Percentiles rank a stretch among this genome's conserved stretches.
These are phyloP conservation scores for Amblyornis subalaris DNA, from an alignment of 2,113 vertebrate species.

Conservation along the genomic window DNA sequence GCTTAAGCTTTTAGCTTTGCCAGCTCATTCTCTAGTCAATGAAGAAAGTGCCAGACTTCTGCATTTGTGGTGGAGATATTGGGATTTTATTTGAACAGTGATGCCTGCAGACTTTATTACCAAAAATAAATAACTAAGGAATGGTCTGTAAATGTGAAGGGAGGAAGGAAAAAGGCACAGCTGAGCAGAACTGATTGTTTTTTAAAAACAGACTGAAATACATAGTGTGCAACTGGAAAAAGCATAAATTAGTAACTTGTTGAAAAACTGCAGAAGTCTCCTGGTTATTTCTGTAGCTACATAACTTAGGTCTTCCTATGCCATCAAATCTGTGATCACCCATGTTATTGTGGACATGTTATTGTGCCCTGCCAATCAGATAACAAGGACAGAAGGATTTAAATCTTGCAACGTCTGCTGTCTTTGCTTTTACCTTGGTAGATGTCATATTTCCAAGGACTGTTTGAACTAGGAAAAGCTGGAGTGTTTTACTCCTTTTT, in stretches of 20 bases:
- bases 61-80: constrained; percentile 27
- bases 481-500: not conserved
- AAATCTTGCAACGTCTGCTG: not conserved
- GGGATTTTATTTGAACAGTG: constrained; percentile 46
- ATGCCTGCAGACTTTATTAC: constrained; percentile 37
- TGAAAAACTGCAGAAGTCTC: constrained; percentile 63
- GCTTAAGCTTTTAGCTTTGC: constrained; percentile 48
- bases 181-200: not conserved
- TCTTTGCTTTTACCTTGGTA: not conserved
- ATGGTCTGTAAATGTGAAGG: not conserved
- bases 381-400: not conserved
- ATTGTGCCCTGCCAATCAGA: not conserved
- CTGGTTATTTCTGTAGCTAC: constrained; percentile 69
- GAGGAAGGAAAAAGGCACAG: not conserved
- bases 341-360: constrained; percentile 6
- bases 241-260: constrained; percentile 69
- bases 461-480: not conserved
- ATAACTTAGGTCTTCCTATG: constrained; percentile 67
- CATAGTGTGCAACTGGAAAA: not conserved
- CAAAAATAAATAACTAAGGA: constrained; percentile 39
- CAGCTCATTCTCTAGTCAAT: constrained; percentile 36
- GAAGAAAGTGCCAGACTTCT: constrained; percentile 37
- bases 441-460: not conserved
- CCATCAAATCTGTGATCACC: constrained; percentile 50
- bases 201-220: not conserved